Evolutionary conservation across 1,140 invertebrate species (phyloP).

Genomic region (Stegodyphus mimosarum): DNA sequence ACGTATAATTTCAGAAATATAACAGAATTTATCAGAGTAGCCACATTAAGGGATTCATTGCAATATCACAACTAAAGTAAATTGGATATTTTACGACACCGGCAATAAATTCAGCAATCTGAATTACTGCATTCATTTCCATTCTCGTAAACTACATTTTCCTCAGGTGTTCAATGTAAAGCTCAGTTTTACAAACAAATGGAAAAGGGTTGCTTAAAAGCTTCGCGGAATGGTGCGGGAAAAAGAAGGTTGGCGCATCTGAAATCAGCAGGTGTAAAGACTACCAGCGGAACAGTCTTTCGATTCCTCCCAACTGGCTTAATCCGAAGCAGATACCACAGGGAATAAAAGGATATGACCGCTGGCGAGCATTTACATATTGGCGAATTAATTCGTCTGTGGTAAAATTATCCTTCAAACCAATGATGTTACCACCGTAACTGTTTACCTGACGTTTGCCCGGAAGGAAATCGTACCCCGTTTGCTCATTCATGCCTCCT

Average conservation of each 20-base stretch:
- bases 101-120: no score
- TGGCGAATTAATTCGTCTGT: slow-evolving; percentile 51
- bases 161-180: no score
- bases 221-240: no score
- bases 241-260: neutral
- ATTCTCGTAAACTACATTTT: no score
- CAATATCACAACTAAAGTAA: no score
- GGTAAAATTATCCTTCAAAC: slow-evolving; percentile 43
- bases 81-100: no score
- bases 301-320: neutral
- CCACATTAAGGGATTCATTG: no score
- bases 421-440: slow-evolving; percentile 28
- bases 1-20: no score
- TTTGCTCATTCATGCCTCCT: slow-evolving; percentile 13
- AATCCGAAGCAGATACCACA: slow-evolving; percentile 12
- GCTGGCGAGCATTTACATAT: slow-evolving; percentile 58
- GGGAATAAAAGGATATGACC: slow-evolving; percentile 49
- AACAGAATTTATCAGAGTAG: no score
- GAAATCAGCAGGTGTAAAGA: neutral
- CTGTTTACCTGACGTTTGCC: slow-evolving; percentile 42
- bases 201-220: no score
- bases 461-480: slow-evolving; percentile 19
- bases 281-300: neutral
- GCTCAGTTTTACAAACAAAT: no score
- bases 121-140: no score